phyloP scores from a whole-genome alignment of 1,140 invertebrate genomes.

The Euura lappo region DNA sequence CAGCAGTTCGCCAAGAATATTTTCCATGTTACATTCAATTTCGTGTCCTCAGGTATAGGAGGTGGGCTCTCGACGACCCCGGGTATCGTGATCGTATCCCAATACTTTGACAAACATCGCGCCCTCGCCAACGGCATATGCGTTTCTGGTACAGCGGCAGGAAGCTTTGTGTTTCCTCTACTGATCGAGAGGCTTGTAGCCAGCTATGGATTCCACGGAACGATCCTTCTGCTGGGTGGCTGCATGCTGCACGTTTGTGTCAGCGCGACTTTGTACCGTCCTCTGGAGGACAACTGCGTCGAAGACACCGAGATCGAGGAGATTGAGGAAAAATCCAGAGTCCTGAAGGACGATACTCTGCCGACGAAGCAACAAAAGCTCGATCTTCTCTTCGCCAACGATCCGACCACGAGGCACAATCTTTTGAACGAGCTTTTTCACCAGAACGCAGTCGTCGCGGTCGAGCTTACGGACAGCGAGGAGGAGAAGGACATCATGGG shows the following conservation, averaged over 20 bases:
- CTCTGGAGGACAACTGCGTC: constrained; percentile 64
- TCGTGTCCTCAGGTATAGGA: constrained; percentile 68
- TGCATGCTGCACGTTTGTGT: constrained; percentile 81
- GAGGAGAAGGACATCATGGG: constrained; percentile 67
- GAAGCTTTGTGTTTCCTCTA: constrained; percentile 78
- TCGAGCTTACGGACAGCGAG: constrained; percentile 61
- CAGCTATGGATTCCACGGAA: constrained; percentile 74
- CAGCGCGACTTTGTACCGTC: constrained; percentile 73
- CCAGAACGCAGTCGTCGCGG: constrained; percentile 49
- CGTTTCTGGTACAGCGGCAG: constrained; percentile 79
- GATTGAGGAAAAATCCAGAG: constrained; percentile 49
- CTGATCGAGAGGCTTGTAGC: constrained; percentile 73
- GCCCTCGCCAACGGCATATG: constrained; percentile 80
- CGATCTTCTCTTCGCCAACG: constrained; percentile 63
- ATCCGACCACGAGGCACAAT: constrained; percentile 57
- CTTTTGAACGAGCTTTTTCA: constrained; percentile 66
- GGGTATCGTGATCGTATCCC: constrained; percentile 79
- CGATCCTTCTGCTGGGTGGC: constrained; percentile 74
- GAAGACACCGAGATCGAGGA: constrained; percentile 43
- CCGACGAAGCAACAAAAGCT: constrained; percentile 56
- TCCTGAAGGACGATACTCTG: constrained; percentile 34
- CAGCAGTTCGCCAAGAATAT: too few relatives aligned
- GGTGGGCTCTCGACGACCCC: constrained; percentile 79
- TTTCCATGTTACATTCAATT: too few relatives aligned
- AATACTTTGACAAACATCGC: constrained; percentile 81